Evolutionary conservation across 2,888 invertebrate genomes (phyloP), one percentile per base, ranked within the genome.

Genomic region (Diaperis boleti): DNA sequence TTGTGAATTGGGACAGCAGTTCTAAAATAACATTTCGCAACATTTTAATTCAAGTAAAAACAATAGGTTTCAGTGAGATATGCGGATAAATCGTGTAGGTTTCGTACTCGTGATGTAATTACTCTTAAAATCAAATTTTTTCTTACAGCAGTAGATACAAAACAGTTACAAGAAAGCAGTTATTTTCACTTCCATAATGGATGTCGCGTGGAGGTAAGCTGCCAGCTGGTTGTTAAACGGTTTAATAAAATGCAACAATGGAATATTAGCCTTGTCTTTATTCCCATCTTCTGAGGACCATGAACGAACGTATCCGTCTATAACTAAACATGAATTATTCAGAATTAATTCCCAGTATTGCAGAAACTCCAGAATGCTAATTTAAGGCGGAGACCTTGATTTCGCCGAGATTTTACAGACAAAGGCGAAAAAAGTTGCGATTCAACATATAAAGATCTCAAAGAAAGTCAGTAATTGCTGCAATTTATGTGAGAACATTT

Each of bases 251-350:
- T n/a, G 29, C 22, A 45, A 52, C 59, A 65, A 65, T 62, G 47
- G 59, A 56, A 29, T 39, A 59, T 29, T 59, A 42, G 49, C 65
- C 65, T 65, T 62, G 62, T 62, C 65, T 62, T 44, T 33, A 47
- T 65, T 65, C 65, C 59, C 65, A 62, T 62, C 62, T 62, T 62
- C 45, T 62, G 41, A 41, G 22, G 26, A 47, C 57, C 60, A 37
- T 65, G 59, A 62, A n/a, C n/a, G n/a, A 52, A 55, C 42, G 39
- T 47, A 41, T 44, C 62, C 49, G 59, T 29, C 61, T 54, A 39
- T 39, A 49, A 52, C 18, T 13, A 26, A 13, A 22, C 42, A 65
- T 65, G 62, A 59, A 61, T 64, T 62, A 64, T 67, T 67, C 47
- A 64, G 55, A 31, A 41, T 39, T 57, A 39, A 57, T 35, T 49